phyloP scores from a whole-genome alignment of 1,140 invertebrate species.

The Drosophila fuyamai region DNA sequence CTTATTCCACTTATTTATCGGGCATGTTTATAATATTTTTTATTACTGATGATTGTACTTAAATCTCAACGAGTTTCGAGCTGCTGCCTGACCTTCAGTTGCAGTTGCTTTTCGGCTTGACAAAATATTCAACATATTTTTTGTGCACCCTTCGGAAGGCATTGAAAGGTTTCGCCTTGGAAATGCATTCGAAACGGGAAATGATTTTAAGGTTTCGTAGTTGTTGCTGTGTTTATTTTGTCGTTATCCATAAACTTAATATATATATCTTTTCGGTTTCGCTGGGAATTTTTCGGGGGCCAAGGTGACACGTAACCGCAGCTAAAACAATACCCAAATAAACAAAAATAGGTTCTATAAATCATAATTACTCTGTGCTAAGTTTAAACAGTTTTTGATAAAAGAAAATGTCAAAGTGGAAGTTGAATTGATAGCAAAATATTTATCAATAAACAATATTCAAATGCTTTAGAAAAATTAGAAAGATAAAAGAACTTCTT shows the following conservation, averaged over 20 bases:
- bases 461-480: no score
- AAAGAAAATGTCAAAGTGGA: neutral
- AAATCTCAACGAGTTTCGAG: slow-evolving; percentile 33
- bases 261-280: slow-evolving; percentile 20
- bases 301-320: slow-evolving; percentile 42
- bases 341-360: slow-evolving; percentile 48
- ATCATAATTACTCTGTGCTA: slow-evolving; percentile 27
- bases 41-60: slow-evolving; percentile 26
- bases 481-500: no score
- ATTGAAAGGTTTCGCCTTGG: slow-evolving; percentile 54
- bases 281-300: slow-evolving; percentile 64
- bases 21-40: slow-evolving; percentile 34
- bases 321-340: slow-evolving; percentile 5
- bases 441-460: neutral
- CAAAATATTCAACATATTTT: slow-evolving; percentile 24
- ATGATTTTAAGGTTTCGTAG: slow-evolving; percentile 26
- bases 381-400: neutral
- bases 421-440: neutral
- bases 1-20: slow-evolving; percentile 60
- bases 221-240: slow-evolving; percentile 11
- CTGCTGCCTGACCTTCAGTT: slow-evolving; percentile 28
- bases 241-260: slow-evolving; percentile 16
- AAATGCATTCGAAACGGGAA: slow-evolving; percentile 47
- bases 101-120: slow-evolving; percentile 23
- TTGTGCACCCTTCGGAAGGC: slow-evolving; percentile 40